These are phyloP conservation scores for Euphysa ruthae DNA, from an alignment of 30 jellyfish, hydroid and myxozoan species.

Conservation along the genomic window DNA sequence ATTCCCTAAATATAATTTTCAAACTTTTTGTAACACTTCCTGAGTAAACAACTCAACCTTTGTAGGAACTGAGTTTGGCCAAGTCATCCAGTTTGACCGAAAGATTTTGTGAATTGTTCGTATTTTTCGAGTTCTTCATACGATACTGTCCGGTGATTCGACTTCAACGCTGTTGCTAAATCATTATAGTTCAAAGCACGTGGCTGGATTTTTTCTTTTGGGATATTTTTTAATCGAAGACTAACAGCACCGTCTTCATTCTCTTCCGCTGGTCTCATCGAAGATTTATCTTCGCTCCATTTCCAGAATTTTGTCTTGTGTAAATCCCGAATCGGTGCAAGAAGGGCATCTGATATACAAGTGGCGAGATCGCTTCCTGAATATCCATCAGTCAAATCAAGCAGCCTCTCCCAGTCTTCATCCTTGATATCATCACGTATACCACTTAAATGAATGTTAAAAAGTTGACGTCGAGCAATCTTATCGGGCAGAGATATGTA, in stretches of 20 bases:
- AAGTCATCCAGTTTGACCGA: slow-evolving; percentile 29
- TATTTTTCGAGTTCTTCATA: slow-evolving; percentile 34
- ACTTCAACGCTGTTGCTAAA: slow-evolving; percentile 29
- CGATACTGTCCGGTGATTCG: slow-evolving; percentile 60
- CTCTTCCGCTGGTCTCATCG: slow-evolving; percentile 50
- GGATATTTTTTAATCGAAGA: slow-evolving; percentile 45
- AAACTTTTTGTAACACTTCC: no score
- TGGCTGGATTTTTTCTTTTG: slow-evolving; percentile 73
- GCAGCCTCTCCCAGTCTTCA: slow-evolving; percentile 50
- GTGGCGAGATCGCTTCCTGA: slow-evolving; percentile 94
- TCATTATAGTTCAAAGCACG: slow-evolving; percentile 57
- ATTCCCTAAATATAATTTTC: no score
- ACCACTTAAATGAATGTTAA: slow-evolving; percentile 45
- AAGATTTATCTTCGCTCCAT: slow-evolving; percentile 69
- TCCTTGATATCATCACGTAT: slow-evolving; percentile 19
- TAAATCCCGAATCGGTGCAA: slow-evolving; percentile 81
- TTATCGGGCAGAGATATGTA: slow-evolving; percentile 73
- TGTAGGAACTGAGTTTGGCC: no score
- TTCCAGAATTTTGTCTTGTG: slow-evolving; percentile 45
- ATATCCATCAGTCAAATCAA: slow-evolving; percentile 72
- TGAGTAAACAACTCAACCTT: no score
- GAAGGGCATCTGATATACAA: slow-evolving; percentile 80
- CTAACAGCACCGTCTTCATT: slow-evolving; percentile 57
- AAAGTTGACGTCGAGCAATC: slow-evolving; percentile 58
- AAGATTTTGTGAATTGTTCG: slow-evolving; percentile 15